Evolutionary conservation across 2,888 invertebrate species (phyloP).

Genomic region (Pseudoips prasinana): DNA sequence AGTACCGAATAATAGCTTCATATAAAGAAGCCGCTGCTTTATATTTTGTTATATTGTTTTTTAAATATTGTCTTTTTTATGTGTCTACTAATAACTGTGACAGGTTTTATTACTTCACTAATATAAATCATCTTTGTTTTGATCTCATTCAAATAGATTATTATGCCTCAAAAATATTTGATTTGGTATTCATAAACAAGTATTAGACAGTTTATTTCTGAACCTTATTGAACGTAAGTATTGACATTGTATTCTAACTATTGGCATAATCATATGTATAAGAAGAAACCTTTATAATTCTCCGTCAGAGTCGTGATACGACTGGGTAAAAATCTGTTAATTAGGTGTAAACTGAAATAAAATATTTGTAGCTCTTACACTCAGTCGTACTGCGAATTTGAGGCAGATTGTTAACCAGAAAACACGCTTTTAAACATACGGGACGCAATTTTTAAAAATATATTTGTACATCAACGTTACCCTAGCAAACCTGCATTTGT

Average conservation of each 20-base stretch:
- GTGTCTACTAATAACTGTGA: constrained; percentile 3
- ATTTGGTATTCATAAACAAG: constrained; percentile 18
- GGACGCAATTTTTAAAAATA: constrained; percentile 26
- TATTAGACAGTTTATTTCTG: neutral
- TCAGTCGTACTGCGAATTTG: constrained; percentile 2
- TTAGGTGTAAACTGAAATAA: constrained; percentile 4
- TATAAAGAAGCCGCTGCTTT: constrained; percentile 22
- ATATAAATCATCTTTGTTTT: constrained; percentile 18
- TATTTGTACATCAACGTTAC: constrained; percentile 32
- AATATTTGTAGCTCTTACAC: constrained; percentile 3
- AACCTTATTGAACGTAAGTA: no score
- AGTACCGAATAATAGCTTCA: neutral
- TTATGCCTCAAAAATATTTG: neutral
- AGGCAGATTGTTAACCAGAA: constrained; percentile 14
- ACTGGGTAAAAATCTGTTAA: constrained; percentile 1
- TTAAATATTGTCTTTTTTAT: constrained; percentile 8
- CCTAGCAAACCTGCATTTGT: constrained; percentile 28
- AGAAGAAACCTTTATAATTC: constrained; percentile 6
- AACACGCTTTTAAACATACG: constrained; percentile 24
- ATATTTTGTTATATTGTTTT: constrained; percentile 27
- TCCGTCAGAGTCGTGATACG: constrained; percentile 5
- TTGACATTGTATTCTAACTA: constrained; percentile 7
- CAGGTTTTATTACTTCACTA: constrained; percentile 14
- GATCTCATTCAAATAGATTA: constrained; percentile 26
- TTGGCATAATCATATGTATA: constrained; percentile 18